Evolutionary conservation across 1,140 invertebrate species (phyloP).

Genomic region (Drosophila kurseongensis): DNA sequence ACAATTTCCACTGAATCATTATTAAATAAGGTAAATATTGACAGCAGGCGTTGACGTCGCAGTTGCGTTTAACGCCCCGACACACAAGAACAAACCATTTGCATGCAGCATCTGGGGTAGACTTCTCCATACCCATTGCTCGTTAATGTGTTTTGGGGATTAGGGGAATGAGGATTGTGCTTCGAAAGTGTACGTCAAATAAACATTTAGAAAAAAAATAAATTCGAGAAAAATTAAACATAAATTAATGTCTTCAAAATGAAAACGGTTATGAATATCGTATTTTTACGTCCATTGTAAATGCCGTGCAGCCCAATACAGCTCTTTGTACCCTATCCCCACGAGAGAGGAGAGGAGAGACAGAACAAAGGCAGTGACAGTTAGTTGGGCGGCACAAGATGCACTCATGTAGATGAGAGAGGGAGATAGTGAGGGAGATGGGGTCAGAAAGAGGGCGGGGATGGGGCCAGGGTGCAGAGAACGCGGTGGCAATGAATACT

Average conservation of each 20-base stretch:
- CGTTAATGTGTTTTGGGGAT: neutral
- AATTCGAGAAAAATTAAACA: too few species aligned
- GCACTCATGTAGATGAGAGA: neutral
- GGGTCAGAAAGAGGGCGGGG: neutral
- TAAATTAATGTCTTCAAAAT: too few species aligned
- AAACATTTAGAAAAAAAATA: too few species aligned
- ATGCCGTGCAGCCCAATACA: neutral
- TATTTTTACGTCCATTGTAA: too few species aligned
- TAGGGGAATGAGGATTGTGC: too few species aligned
- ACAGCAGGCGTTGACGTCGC: conserved; percentile 36
- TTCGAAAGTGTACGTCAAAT: too few species aligned
- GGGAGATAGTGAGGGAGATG: neutral
- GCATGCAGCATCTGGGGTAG: neutral
- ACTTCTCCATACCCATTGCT: neutral
- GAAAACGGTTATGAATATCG: too few species aligned
- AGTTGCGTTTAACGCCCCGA: conserved; percentile 20
- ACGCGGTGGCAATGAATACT: conserved; percentile 32
- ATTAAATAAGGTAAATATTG: conserved; percentile 57
- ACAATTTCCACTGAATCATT: conserved; percentile 28
- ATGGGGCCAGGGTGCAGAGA: conserved; percentile 10
- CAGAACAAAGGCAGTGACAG: conserved; percentile 27
- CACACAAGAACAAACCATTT: conserved; percentile 41
- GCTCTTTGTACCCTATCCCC: neutral
- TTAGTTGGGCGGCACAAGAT: conserved; percentile 10
- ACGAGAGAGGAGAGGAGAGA: neutral